These are phyloP conservation scores for Heliconius charithonia DNA, from an alignment of 2,888 invertebrate species.

Conservation along the genomic window DNA sequence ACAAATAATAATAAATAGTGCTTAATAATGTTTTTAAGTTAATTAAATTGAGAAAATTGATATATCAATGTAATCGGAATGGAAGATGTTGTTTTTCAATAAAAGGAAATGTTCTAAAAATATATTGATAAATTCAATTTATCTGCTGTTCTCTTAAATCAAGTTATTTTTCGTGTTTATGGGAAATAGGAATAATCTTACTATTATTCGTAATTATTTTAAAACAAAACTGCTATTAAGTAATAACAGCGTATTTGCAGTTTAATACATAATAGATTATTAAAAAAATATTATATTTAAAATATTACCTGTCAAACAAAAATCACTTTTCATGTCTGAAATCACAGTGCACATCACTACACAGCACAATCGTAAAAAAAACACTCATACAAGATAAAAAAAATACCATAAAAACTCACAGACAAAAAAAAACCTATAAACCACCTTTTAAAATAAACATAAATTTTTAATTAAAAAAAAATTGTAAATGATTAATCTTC, in stretches of 20 bases:
- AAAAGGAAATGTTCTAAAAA: too few species aligned
- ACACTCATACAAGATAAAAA: background rate
- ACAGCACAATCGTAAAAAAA: slow-evolving; percentile 32
- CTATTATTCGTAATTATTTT: background rate
- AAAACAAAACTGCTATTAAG: background rate
- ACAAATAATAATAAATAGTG: too few species aligned
- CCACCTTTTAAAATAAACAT: background rate
- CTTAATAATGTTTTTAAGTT: too few species aligned
- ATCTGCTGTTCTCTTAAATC: too few species aligned
- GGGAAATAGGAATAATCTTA: too few species aligned
- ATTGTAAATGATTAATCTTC: background rate
- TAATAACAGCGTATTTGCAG: background rate
- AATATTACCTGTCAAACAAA: slow-evolving; percentile 45
- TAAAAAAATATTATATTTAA: background rate
- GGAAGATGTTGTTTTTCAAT: too few species aligned
- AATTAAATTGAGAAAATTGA: too few species aligned
- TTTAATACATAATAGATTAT: slow-evolving; percentile 14
- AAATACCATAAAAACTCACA: background rate
- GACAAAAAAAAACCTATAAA: background rate
- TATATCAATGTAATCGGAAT: too few species aligned
- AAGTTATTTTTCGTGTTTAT: too few species aligned
- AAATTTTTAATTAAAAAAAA: background rate
- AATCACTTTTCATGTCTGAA: slow-evolving; percentile 44
- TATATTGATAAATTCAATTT: too few species aligned
- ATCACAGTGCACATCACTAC: slow-evolving; percentile 44